Percentiles rank a stretch among this genome's conserved stretches.
These are phyloP conservation scores for Gambusia affinis DNA, from an alignment of 2,113 vertebrate species.

Conservation along the genomic window DNA sequence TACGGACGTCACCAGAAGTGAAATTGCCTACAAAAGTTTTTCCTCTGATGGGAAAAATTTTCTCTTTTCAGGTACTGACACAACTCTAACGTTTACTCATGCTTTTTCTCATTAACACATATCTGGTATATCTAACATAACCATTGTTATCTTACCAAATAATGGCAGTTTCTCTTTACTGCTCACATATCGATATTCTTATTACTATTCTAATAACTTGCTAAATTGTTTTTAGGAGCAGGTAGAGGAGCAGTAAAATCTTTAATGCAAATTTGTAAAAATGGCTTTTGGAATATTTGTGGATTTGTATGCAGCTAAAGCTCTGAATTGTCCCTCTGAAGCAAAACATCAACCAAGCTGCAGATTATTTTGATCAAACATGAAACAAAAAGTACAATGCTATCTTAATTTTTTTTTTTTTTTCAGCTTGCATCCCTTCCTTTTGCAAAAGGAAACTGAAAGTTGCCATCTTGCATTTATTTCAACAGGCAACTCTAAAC, in stretches of 20 bases:
- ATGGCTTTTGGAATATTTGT: neutral
- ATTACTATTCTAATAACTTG: neutral
- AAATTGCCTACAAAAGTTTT: conserved; percentile 37
- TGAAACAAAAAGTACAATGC: too few relatives aligned
- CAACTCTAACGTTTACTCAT: neutral
- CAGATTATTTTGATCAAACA: too few relatives aligned
- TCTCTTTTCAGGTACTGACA: conserved; percentile 44
- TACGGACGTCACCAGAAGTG: conserved; percentile 37
- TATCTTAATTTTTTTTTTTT: too few relatives aligned
- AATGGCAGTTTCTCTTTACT: too few relatives aligned
- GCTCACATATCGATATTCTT: too few relatives aligned
- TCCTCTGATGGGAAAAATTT: conserved; percentile 19
- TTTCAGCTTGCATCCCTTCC: too few relatives aligned
- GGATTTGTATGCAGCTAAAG: neutral
- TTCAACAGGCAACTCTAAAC: too few relatives aligned
- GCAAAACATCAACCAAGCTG: too few relatives aligned
- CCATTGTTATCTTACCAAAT: neutral
- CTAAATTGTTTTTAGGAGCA: neutral
- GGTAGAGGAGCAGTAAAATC: neutral
- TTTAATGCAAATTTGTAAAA: neutral
- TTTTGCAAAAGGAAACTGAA: too few relatives aligned
- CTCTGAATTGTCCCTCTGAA: neutral
- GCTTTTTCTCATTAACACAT: neutral
- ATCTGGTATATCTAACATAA: neutral
- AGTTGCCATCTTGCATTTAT: too few relatives aligned